Percentiles rank a stretch among this genome's conserved stretches.
Conservation (phyloP, 2,888 invertebrate genomes). For the Sphinx pinastri region DNA sequence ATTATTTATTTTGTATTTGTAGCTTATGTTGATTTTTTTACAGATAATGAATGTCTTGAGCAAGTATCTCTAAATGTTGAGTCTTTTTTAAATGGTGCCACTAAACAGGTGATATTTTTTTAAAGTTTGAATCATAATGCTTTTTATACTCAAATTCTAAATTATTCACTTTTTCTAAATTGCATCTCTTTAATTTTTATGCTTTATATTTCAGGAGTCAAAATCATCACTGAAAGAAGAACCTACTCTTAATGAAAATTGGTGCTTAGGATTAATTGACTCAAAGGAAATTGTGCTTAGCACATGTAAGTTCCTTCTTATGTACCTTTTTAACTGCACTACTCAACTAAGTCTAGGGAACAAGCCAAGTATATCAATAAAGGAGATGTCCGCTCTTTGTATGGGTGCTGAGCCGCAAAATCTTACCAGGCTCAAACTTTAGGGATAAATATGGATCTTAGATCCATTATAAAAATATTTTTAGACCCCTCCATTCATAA, state of each 20-base stretch:
- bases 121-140: background rate
- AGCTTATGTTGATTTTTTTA: conserved; percentile 32
- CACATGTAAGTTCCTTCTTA: conserved; percentile 52
- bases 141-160: no score
- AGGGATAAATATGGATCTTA: no score
- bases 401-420: no score
- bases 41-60: conserved; percentile 49
- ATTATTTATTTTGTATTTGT: background rate
- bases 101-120: conserved; percentile 47
- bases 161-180: no score
- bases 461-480: no score
- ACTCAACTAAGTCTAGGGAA: no score
- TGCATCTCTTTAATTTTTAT: no score
- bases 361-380: no score
- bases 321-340: no score
- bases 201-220: conserved; percentile 5
- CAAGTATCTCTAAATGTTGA: conserved; percentile 59
- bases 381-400: no score
- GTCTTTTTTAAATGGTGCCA: conserved; percentile 56
- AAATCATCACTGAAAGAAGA: conserved; percentile 31
- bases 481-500: no score
- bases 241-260: conserved; percentile 46
- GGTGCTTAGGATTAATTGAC: conserved; percentile 57
- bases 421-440: no score
- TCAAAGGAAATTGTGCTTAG: conserved; percentile 53